phyloP scores from a whole-genome alignment of 2,113 vertebrate genomes.

The Oreochromis niloticus region DNA sequence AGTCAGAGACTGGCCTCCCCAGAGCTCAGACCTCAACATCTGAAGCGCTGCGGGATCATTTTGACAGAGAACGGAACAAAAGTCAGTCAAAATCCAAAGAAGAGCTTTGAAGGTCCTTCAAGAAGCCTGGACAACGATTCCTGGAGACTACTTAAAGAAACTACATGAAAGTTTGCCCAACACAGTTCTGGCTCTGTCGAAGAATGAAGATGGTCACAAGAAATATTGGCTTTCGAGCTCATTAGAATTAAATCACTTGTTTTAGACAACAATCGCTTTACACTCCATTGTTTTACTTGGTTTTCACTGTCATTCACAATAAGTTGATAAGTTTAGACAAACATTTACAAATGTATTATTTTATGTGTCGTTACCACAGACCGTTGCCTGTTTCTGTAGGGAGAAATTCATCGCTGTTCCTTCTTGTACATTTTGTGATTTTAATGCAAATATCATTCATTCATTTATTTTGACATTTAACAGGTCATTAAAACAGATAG shows the following conservation, averaged over 20 bases:
- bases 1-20: rapidly evolving
- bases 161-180: background rate
- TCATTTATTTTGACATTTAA: background rate
- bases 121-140: background rate
- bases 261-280: background rate
- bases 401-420: background rate
- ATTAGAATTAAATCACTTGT: background rate
- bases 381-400: background rate
- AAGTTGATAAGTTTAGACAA: background rate
- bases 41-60: background rate
- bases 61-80: background rate
- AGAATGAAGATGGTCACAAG: background rate
- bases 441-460: background rate
- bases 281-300: background rate
- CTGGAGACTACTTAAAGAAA: background rate
- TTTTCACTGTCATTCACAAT: background rate
- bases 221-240: background rate
- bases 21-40: background rate
- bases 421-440: background rate
- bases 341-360: background rate
- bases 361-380: background rate
- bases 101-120: background rate
- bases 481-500: background rate
- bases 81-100: background rate
- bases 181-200: background rate